Conservation (phyloP, 2,888 invertebrate genomes). For the Alcis repandata region DNA sequence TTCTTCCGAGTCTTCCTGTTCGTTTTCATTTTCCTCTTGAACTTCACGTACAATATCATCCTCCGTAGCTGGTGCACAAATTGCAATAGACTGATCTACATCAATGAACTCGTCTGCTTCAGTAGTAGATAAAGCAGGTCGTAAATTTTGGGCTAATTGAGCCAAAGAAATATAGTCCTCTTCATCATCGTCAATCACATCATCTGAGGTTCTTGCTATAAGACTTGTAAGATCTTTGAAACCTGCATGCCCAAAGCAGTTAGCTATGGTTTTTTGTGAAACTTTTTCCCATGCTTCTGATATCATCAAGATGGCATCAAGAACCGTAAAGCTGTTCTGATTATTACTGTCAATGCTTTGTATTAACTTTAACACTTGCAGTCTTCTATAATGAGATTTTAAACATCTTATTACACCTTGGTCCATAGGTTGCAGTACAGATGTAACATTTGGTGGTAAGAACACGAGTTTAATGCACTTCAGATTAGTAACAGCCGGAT, state of each 20-base stretch:
- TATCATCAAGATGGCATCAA: conserved; percentile 42
- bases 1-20: conserved; percentile 39
- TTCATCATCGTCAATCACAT: conserved; percentile 23
- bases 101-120: conserved; percentile 42
- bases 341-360: conserved; percentile 18
- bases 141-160: conserved; percentile 25
- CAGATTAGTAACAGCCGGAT: conserved; percentile 41
- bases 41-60: conserved; percentile 30
- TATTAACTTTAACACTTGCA: conserved; percentile 36
- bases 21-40: conserved; percentile 28
- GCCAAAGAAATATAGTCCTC: conserved; percentile 24
- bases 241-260: conserved; percentile 24
- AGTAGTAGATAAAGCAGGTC: conserved; percentile 35
- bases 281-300: conserved; percentile 42
- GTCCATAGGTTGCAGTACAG: conserved; percentile 27
- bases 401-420: conserved; percentile 42
- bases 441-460: conserved; percentile 31
- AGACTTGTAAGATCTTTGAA: conserved; percentile 23
- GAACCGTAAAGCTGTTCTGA: conserved; percentile 36
- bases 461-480: conserved; percentile 51
- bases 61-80: conserved; percentile 29
- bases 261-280: conserved; percentile 37
- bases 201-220: conserved; percentile 21
- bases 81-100: conserved; percentile 39
- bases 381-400: conserved; percentile 38